Base-by-base conservation (phyloP, 2,113 vertebrate genomes). In the Nerophis ophidion region DNA sequence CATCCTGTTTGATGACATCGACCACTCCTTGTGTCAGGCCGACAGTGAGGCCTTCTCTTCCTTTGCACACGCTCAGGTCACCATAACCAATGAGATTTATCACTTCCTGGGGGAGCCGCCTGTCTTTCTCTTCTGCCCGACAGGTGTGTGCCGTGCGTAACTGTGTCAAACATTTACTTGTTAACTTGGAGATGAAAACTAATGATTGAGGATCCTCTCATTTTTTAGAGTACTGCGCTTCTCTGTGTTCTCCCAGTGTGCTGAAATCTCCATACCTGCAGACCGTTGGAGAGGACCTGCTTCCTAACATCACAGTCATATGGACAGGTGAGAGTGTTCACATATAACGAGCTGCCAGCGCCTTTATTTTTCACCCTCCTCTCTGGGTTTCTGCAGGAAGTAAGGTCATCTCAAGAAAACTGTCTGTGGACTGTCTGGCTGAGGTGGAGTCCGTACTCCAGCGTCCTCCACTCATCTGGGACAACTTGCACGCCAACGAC, bases 401-500 rank as follows among this genome's bases (percentile, higher is more conserved):
- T 0, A 92, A 92, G 75, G 93, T 94, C 49, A 91, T 94, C 63
- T 93, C 93, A 0, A 87, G 80, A 48, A 91, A 92, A 60, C 88
- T 94, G 74, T 90, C 89, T 0, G 79, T 77, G 0, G 59, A 66
- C 7, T 84, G 86, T 50, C 78, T 94, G 76, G 77, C 87, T 6
- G 93, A 93, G 81, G 91, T 92, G 74, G 86, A 90, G 66, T 70
- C 77, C 1, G 89, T 92, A 58, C 88, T 94, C 35, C 89, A 57
- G 60, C 90, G 91, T 5, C 69, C 72, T 0, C 93, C 88, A 0
- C 5, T 93, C 71, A 90, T 94, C 68, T 94, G 93, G 93, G 93
- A 94, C 90, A 94, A 94, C 76, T 87, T 94, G 48, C 92, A 94
- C 0, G 92, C 93, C 35, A 94, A 94, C 0, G 93, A 94, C 88